These are phyloP conservation scores for Cinclus cinclus DNA, from an alignment of 2,113 vertebrate species.

Conservation along the genomic window DNA sequence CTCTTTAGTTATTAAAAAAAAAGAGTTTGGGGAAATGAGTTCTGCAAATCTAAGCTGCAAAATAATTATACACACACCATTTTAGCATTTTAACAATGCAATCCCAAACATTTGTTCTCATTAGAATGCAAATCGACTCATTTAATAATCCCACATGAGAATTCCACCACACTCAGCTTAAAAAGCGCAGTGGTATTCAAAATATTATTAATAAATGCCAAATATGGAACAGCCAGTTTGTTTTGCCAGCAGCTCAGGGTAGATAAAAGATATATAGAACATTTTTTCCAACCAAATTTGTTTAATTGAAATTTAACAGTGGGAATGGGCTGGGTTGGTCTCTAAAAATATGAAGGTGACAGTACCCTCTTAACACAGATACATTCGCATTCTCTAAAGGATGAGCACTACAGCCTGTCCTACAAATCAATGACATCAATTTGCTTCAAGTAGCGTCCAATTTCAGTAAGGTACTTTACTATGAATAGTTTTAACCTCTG, in stretches of 20 bases:
- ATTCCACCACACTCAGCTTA: slow-evolving; percentile 80
- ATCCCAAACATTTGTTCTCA: slow-evolving; percentile 89
- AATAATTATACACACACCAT: slow-evolving; percentile 86
- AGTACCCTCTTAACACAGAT: slow-evolving; percentile 50
- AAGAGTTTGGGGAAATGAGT: slow-evolving; percentile 83
- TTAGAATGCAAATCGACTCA: slow-evolving; percentile 89
- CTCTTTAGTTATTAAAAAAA: slow-evolving; percentile 81
- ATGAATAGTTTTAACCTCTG: slow-evolving; percentile 71
- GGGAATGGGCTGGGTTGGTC: slow-evolving; percentile 70
- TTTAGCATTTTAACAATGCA: slow-evolving; percentile 94
- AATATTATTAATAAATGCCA: slow-evolving; percentile 86
- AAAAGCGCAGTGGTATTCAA: slow-evolving; percentile 82
- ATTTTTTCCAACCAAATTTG: slow-evolving; percentile 67
- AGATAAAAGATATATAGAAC: slow-evolving; percentile 76
- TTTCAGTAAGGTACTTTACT: slow-evolving; percentile 63
- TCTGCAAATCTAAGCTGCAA: slow-evolving; percentile 83
- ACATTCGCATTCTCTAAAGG: slow-evolving; percentile 12
- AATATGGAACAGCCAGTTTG: slow-evolving; percentile 73
- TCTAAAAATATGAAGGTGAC: slow-evolving; percentile 70
- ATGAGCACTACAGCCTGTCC: slow-evolving; percentile 53
- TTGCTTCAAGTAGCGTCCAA: slow-evolving; percentile 67
- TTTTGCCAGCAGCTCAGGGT: slow-evolving; percentile 71
- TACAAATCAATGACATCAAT: slow-evolving; percentile 71
- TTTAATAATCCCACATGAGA: slow-evolving; percentile 89
- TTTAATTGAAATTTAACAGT: slow-evolving; percentile 86